A percentile compares a stretch with the other conserved stretches of the same genome.
Evolutionary conservation across 2,888 invertebrate genomes (phyloP).

Genomic region (Acanthoscelides obtectus): DNA sequence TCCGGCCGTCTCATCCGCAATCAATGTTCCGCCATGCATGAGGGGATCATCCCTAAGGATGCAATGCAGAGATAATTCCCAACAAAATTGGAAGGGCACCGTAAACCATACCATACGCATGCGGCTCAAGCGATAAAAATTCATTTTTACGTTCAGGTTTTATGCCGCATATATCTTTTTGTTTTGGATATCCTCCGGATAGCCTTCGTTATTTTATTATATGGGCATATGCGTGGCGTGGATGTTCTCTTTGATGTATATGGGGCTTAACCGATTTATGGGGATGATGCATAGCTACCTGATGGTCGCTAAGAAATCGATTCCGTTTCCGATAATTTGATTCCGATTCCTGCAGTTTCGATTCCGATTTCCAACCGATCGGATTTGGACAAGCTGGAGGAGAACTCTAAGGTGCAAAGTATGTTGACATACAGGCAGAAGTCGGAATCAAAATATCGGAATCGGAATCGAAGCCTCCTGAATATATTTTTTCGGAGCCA

Average conservation of each 20-base stretch:
- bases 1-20: background rate
- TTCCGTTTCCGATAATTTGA: no score
- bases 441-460: no score
- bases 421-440: no score
- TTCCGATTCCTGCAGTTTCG: no score
- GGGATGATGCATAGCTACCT: background rate
- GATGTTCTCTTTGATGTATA: background rate
- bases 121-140: background rate
- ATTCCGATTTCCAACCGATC: no score
- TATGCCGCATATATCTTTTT: background rate
- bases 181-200: background rate
- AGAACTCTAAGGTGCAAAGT: no score
- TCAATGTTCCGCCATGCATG: background rate
- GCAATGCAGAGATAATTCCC: background rate
- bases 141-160: background rate
- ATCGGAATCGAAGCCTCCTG: no score
- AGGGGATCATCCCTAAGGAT: background rate
- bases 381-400: no score
- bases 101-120: background rate
- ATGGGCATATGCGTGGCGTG: background rate
- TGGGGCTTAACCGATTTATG: background rate
- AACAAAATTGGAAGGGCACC: background rate
- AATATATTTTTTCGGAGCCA: no score
- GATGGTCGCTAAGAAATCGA: no score
- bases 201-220: background rate